Base-by-base conservation (phyloP, 2,113 vertebrate species). In the Choloepus hoffmanni region DNA sequence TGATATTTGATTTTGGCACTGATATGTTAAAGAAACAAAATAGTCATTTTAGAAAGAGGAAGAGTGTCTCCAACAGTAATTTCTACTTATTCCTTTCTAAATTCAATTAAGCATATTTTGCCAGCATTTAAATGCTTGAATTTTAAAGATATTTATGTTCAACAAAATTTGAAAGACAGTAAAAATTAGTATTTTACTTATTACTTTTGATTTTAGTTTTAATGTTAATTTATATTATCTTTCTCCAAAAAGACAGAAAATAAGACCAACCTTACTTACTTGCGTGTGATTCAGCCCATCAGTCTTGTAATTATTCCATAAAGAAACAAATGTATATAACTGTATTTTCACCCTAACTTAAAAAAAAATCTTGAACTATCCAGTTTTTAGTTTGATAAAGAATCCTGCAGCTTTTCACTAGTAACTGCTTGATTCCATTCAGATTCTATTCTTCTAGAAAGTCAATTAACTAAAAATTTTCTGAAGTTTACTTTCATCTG, bases 11-110 rank as follows among this genome's bases (percentile, higher is more conserved):
- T 84, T 92, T 92, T 83, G 84, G 73, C 21, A 94, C n/a, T 5
- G 3, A 30, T 16, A 82, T 40, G 48, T 40, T 94, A 93, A 90
- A 89, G 50, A 84, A 36, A 36, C 36, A 67, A 77, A 50, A 87
- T 7, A 89, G 8, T 9, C 30, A 63, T 89, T 91, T 92, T 89
- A 6, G 77, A 91, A 63, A 83, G 12, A 33, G 9, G 23, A 85
- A 94, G 19, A 65, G 11, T 68, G 1, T 67, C 30, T 45, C 68
- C 86, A 40, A 45, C 12, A 21, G 16, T 65, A 76, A 65, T 65
- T 83, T 89, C 15, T 14, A 62, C 24, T 93, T 72, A 68, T n/a
- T 89, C 14, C 63, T 97, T 96, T 78, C 43, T 74, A 95, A 94
- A 68, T 48, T 89, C 84, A 90, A 45, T 82, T 78, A 77, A 93